Evolutionary conservation across 2,797 vertebrate species (phyloP).

Genomic region (Esox lucius): DNA sequence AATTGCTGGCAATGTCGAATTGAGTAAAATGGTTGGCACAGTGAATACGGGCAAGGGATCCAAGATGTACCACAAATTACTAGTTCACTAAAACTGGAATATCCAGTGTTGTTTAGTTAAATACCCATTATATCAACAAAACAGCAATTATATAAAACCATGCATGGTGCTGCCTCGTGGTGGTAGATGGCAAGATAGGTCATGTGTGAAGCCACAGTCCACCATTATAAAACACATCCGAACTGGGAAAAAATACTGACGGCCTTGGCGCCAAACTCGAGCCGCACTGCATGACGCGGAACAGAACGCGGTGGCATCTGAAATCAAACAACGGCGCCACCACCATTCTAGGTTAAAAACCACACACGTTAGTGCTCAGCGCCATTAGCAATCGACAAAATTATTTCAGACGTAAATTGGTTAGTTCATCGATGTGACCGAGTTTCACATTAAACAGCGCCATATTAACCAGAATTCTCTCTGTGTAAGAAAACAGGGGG

Average conservation of each 20-base stretch:
- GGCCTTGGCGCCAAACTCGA: conserved; percentile 76
- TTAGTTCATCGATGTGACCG: neutral
- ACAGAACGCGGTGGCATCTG: conserved; percentile 20
- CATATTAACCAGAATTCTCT: neutral
- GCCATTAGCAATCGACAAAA: neutral
- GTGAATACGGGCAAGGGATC: no score
- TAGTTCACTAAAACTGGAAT: no score
- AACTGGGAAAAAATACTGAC: neutral
- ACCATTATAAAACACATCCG: neutral
- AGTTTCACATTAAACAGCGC: neutral
- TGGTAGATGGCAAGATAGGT: neutral
- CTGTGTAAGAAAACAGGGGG: neutral
- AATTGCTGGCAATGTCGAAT: no score
- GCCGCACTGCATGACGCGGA: conserved; percentile 36
- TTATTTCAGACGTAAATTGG: neutral
- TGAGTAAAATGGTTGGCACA: no score
- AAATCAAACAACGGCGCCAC: conserved; percentile 75
- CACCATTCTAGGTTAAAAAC: conserved; percentile 47
- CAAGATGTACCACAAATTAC: no score
- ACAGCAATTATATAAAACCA: neutral
- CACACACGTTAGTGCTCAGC: conserved; percentile 59
- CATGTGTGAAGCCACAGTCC: neutral
- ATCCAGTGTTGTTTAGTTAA: no score
- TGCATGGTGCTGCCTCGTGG: neutral
- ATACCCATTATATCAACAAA: neutral